Conservation (phyloP, 2,797 vertebrate genomes). For the Heterohyrax brucei region DNA sequence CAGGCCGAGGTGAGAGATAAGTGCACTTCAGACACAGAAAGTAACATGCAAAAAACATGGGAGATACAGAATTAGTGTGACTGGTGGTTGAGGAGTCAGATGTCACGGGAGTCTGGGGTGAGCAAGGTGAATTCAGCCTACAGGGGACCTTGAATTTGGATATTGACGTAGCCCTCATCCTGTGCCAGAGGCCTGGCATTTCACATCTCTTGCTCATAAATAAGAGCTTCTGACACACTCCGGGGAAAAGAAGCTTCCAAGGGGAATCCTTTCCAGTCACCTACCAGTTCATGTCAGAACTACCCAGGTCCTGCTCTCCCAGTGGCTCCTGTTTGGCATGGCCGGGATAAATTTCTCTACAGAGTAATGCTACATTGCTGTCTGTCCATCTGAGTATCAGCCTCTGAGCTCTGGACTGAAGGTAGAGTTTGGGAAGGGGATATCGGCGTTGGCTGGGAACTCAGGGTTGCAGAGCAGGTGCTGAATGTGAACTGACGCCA, state of each 20-base stretch:
- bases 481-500: background rate
- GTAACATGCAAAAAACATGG: background rate
- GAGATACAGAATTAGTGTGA: background rate
- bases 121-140: background rate
- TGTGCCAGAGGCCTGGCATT: background rate
- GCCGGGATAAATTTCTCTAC: conserved; percentile 64
- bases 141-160: background rate
- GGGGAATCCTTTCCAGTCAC: background rate
- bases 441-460: background rate
- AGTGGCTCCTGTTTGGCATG: background rate
- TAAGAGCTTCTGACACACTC: background rate
- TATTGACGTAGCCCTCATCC: background rate
- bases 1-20: background rate
- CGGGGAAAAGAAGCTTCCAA: background rate
- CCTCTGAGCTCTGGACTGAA: background rate
- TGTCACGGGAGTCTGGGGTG: background rate
- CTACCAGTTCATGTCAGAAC: background rate
- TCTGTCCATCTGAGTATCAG: background rate
- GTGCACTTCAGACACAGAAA: background rate
- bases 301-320: background rate
- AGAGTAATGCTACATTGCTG: conserved; percentile 73
- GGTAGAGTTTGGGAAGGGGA: background rate
- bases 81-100: background rate
- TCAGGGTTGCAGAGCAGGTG: background rate
- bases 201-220: background rate